These are phyloP conservation scores for Erinaceus europaeus DNA, from an alignment of 2,113 vertebrate species.

Conservation along the genomic window DNA sequence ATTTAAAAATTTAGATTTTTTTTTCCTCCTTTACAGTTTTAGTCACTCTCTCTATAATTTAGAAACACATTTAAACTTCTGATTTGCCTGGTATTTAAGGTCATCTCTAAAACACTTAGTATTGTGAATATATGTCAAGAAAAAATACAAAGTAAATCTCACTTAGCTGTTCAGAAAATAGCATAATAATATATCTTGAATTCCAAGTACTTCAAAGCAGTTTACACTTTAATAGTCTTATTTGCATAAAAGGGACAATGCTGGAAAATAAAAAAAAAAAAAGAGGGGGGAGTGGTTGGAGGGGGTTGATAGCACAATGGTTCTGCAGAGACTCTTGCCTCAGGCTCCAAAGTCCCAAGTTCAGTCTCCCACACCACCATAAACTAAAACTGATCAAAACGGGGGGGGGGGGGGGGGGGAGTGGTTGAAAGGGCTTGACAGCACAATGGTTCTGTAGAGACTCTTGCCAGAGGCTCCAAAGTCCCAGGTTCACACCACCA, in stretches of 20 bases:
- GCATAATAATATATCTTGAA: not conserved
- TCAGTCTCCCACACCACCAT: too few species aligned
- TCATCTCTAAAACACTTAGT: not conserved
- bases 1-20: not conserved
- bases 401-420: too few species aligned
- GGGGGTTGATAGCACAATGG: too few species aligned
- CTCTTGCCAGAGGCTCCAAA: too few species aligned
- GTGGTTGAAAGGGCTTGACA: too few species aligned
- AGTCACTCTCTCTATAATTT: not conserved
- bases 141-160: slow-evolving; percentile 1
- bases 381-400: too few species aligned
- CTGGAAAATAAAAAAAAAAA: too few species aligned
- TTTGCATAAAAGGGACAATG: not conserved
- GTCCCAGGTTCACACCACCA: too few species aligned
- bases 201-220: not conserved
- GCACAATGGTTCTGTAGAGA: too few species aligned
- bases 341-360: too few species aligned
- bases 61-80: not conserved
- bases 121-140: not conserved
- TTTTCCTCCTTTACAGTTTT: not conserved
- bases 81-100: not conserved
- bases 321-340: too few species aligned
- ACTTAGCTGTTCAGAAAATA: not conserved
- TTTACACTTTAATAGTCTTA: not conserved
- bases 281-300: too few species aligned